Evolutionary conservation across 1,140 invertebrate genomes (phyloP).

Genomic region (Polypedilum vanderplanki): DNA sequence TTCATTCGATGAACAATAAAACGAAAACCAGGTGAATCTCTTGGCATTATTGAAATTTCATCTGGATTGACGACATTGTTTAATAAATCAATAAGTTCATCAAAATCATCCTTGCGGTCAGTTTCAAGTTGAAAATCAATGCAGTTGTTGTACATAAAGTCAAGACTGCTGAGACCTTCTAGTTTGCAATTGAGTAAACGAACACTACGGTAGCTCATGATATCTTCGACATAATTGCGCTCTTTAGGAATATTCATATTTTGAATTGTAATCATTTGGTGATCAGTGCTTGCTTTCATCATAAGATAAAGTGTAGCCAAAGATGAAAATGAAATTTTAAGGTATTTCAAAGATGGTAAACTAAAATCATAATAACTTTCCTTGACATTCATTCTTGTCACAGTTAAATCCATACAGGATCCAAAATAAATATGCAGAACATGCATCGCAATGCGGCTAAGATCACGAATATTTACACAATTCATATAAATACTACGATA

Average conservation of each 20-base stretch:
- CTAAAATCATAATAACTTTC: background rate
- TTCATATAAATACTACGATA: too few relatives aligned
- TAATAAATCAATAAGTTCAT: too few relatives aligned
- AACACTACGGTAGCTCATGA: background rate
- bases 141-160: conserved; percentile 5
- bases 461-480: too few relatives aligned
- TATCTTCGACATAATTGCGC: background rate
- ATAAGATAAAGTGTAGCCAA: background rate
- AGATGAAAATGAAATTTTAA: background rate
- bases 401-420: too few relatives aligned
- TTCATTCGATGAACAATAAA: too few relatives aligned
- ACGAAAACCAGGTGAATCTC: too few relatives aligned
- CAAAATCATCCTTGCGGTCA: background rate
- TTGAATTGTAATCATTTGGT: background rate
- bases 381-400: too few relatives aligned
- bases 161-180: background rate
- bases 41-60: too few relatives aligned
- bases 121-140: background rate
- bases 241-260: background rate
- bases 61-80: too few relatives aligned
- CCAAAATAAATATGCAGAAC: too few relatives aligned
- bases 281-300: background rate
- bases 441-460: too few relatives aligned
- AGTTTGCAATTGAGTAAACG: background rate
- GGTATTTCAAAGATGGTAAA: background rate